Base-by-base conservation (phyloP, 2,797 vertebrate genomes). In the Anabas testudineus region DNA sequence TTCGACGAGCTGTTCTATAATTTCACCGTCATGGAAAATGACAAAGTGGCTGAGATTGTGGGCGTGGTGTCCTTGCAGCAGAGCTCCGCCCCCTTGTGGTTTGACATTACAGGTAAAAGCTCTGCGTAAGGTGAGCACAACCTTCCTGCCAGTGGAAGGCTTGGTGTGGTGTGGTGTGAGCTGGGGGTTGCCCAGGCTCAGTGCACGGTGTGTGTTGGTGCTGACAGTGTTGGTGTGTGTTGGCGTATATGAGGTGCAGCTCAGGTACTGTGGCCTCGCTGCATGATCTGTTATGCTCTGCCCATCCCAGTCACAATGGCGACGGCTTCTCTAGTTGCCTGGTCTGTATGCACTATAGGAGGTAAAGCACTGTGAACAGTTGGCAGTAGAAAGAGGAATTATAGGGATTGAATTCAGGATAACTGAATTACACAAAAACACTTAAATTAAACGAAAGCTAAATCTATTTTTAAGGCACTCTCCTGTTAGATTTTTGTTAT, bases 1-100 rank as follows among this genome's bases (percentile, higher is more conserved):
- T 99, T 99, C 0, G 96, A 97, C 1, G 97, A 98, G 36, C 92
- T 94, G 0, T 96, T 97, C 86, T 99, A 99, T 90, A 99, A 99
- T 85, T 99, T 99, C 91, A 99, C 97, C 0, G 36, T 98, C 85
- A 97, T 97, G 96, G 98, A 99, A 85, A 96, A 93, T 0, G 97
- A 99, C 73, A 95, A 94, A 83, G 97, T 99, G 81, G 95, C 96
- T 0, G 97, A 98, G 87, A 98, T 99, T 0, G 97, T 99, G 0
- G 97, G 97, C 1, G 95, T 99, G 82, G 96, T 99, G n/a, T 95
- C 97, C 0, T 93, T 97, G 79, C 96, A 96, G 58, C 95, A 95
- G 52, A 94, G 93, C 7, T 93, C 94, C 55, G 85, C 93, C 54
- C 95, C 94, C 2, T 91, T 98, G 57, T 99, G 97, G 97, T 99